Evolutionary conservation across 1,140 invertebrate genomes (phyloP).

Genomic region (Lithobius niger): DNA sequence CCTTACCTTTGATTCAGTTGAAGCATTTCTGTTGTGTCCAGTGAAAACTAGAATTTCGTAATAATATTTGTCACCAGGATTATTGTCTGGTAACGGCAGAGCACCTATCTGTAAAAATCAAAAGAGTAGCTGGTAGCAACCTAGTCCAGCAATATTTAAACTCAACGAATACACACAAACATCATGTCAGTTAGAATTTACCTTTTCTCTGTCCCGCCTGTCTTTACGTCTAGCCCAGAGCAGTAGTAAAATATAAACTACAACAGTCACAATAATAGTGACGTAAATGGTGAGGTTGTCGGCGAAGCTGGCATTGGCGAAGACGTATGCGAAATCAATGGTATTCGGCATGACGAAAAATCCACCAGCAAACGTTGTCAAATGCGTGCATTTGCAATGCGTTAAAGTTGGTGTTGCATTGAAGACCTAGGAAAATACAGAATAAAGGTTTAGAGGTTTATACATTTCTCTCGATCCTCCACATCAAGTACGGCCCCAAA

Average conservation of each 20-base stretch:
- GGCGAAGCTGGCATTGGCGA: conserved; percentile 37
- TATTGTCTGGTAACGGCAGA: conserved; percentile 38
- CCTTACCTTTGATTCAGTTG: conserved; percentile 37
- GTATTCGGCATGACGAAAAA: conserved; percentile 40
- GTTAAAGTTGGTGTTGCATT: too few relatives aligned
- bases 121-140: background rate
- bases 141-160: background rate
- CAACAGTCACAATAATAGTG: conserved; percentile 35
- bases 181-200: conserved; percentile 13
- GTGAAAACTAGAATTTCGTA: conserved; percentile 41
- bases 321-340: conserved; percentile 42
- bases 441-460: too few relatives aligned
- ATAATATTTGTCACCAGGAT: conserved; percentile 37
- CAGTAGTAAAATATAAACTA: conserved; percentile 33
- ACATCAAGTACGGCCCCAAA: too few relatives aligned
- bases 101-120: conserved; percentile 30
- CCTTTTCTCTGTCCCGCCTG: conserved; percentile 35
- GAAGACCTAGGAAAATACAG: too few relatives aligned
- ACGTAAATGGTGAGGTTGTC: conserved; percentile 42
- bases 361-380: conserved; percentile 41
- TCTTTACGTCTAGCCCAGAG: conserved; percentile 38
- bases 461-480: too few relatives aligned
- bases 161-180: background rate
- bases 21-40: conserved; percentile 35
- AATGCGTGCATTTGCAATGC: conserved; percentile 38